Evolutionary conservation across 2,888 invertebrate species (phyloP), one percentile per base, ranked within the genome.

Genomic region (Oscheius onirici): DNA sequence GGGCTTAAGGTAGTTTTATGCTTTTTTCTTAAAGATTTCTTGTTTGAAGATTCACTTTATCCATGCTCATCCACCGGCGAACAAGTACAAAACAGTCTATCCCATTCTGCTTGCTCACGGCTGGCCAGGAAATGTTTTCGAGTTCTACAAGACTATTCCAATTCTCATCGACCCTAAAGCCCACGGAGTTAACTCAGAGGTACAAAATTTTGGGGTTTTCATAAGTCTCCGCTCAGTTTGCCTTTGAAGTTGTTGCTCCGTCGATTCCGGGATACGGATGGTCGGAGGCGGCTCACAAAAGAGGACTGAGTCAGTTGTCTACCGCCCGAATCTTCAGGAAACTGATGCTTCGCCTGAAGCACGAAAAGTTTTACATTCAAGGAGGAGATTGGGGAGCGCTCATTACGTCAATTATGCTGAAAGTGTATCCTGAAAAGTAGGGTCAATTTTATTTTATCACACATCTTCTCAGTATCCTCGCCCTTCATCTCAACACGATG

Each of bases 61-160:
- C 63, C 93, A 92, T 83, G 91, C 91, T 0, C 92, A 91, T 82
- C 92, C 92, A 0, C 81, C 80, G 17, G 69, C 83, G n/a, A 74
- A 72, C 11, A 75, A 75, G 15, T 84, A 87, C 67, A 89, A 78
- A 60, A 81, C 74, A 20, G 72, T 79, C 2, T 65, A 73, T 22
- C 82, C 94, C 0, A 77, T 95, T 11, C 87, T 94, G 3, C 70
- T 95, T 55, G 87, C 93, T 17, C 94, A 94, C 80, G 94, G 94
- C 22, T 94, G 94, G 94, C 95, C 94, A 0, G 93, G 94, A 1
- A 93, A 93, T 0, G 88, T 94, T 1, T 90, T 92, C 3, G 94
- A 94, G 88, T 94, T 93, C 88, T 92, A 93, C 85, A 92, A 86
- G 69, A 88, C 93, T 46, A 80, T 89, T 24, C 88, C 89, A 24